Percentiles rank a stretch among this genome's conserved stretches.
phyloP scores from a whole-genome alignment of 2,797 vertebrate species.

The Picus viridis region DNA sequence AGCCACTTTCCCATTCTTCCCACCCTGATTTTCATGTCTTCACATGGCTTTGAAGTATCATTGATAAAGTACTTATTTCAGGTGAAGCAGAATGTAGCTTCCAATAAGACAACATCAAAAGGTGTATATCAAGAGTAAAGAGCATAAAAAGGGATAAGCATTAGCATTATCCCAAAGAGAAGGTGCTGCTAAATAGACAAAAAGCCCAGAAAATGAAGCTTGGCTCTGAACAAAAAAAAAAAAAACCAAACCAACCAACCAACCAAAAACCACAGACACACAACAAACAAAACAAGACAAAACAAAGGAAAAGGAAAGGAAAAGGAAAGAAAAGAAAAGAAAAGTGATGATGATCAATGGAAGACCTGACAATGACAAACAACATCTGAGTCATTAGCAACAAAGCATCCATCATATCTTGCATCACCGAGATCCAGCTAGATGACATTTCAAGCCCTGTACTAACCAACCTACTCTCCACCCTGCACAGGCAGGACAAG shows the following conservation, averaged over 20 bases:
- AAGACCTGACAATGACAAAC: background rate
- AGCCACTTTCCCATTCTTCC: background rate
- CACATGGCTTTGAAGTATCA: constrained; percentile 13
- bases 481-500: background rate
- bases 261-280: too few species aligned
- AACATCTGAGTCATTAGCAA: constrained; percentile 27
- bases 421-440: constrained; percentile 50
- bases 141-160: background rate
- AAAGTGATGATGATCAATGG: background rate
- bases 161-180: background rate
- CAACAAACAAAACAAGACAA: too few species aligned
- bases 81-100: background rate
- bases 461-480: background rate
- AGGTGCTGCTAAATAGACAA: background rate
- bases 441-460: constrained; percentile 47
- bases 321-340: too few species aligned
- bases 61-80: background rate
- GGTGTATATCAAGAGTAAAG: background rate
- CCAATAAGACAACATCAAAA: background rate
- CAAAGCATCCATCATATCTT: background rate
- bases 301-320: too few species aligned
- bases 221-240: background rate
- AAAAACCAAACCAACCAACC: too few species aligned
- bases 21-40: background rate
- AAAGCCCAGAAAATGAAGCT: background rate